A percentile compares a stretch with the other conserved stretches of the same genome.
phyloP scores from a whole-genome alignment of 1,140 invertebrate species.

The Drosophila kikkawai region DNA sequence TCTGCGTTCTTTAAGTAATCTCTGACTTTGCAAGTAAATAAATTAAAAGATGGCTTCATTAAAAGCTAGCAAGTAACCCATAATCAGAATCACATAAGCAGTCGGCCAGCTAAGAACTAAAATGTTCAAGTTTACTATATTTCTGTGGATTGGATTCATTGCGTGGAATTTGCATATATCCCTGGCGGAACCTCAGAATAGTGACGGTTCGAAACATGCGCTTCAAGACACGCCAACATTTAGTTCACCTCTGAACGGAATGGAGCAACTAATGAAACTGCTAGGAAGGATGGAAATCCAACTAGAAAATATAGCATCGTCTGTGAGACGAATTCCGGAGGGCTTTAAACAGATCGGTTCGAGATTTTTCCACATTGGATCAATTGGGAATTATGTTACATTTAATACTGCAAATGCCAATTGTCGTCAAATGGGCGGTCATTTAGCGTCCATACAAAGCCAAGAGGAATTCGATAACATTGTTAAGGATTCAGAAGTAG shows the following conservation, averaged over 20 bases:
- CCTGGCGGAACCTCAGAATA: background rate
- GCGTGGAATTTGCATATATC: background rate
- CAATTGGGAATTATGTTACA: background rate
- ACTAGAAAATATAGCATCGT: background rate
- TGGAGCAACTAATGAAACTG: background rate
- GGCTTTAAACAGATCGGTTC: background rate
- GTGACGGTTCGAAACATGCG: background rate
- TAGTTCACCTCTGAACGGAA: background rate
- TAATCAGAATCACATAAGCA: background rate
- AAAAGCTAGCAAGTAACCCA: background rate
- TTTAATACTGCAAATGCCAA: background rate
- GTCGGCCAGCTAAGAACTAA: background rate
- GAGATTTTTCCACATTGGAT: background rate
- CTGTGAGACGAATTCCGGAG: background rate
- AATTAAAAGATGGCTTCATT: background rate
- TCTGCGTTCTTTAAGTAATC: background rate
- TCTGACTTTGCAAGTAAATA: background rate
- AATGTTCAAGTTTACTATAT: background rate
- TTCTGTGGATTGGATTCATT: background rate
- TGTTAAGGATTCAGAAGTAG: accelerated
- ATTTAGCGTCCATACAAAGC: background rate
- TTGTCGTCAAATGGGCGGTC: background rate
- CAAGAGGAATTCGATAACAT: background rate
- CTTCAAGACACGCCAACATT: background rate
- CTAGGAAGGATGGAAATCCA: background rate